Conservation (phyloP, 1,140 invertebrate genomes). For the Mactra quadrangularis region DNA sequence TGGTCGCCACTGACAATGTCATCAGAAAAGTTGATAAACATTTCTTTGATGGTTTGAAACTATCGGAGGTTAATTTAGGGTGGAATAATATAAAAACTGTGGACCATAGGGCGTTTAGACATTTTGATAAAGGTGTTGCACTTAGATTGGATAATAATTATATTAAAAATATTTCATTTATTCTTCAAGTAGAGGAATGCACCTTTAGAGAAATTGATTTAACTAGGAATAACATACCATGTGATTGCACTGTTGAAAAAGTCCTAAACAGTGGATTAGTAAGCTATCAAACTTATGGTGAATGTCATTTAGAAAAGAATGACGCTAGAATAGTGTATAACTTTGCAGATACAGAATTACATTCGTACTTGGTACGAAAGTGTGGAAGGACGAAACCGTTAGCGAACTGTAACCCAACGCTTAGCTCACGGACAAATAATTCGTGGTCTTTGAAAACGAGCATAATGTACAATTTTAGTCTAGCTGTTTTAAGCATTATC, state of each 20-base stretch:
- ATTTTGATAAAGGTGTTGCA: slow-evolving; percentile 46
- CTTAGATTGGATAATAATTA: slow-evolving; percentile 38
- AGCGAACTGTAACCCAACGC: slow-evolving; percentile 7
- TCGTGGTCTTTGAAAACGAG: slow-evolving; percentile 15
- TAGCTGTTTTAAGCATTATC: too few species aligned
- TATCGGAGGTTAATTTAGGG: slow-evolving; percentile 25
- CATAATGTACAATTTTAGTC: slow-evolving; percentile 13
- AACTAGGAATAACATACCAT: slow-evolving; percentile 49
- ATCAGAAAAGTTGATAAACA: slow-evolving; percentile 51
- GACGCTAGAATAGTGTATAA: slow-evolving; percentile 9
- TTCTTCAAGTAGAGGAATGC: slow-evolving; percentile 42
- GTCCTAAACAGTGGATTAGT: slow-evolving; percentile 57
- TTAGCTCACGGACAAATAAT: neutral
- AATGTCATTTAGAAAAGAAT: slow-evolving; percentile 37
- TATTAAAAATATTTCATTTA: slow-evolving; percentile 46
- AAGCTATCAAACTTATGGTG: slow-evolving; percentile 19
- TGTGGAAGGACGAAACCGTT: slow-evolving; percentile 32
- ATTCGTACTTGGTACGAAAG: slow-evolving; percentile 4
- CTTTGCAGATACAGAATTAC: slow-evolving; percentile 18
- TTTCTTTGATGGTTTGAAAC: slow-evolving; percentile 45
- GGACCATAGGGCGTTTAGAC: slow-evolving; percentile 48
- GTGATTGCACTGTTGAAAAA: slow-evolving; percentile 48
- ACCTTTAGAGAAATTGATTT: slow-evolving; percentile 44
- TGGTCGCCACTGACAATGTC: slow-evolving; percentile 49
- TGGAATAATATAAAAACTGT: slow-evolving; percentile 55